A percentile compares a stretch with the other conserved stretches of the same genome.
phyloP scores from a whole-genome alignment of 2,113 vertebrate species.

The Syngnathus floridae region DNA sequence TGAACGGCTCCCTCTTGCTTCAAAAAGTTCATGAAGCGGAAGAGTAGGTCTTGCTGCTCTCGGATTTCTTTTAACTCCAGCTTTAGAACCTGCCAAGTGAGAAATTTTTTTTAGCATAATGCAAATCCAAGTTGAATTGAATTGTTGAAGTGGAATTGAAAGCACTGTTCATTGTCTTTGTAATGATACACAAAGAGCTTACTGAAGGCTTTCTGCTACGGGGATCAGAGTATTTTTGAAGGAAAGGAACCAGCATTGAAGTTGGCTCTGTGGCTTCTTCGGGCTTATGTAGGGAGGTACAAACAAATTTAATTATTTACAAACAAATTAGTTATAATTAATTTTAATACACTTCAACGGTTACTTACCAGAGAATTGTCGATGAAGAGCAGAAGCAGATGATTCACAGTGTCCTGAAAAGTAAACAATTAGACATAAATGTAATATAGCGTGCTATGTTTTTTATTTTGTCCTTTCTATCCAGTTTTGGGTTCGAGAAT shows the following conservation, averaged over 20 bases:
- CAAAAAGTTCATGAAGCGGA: constrained; percentile 98
- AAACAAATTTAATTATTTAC: background rate
- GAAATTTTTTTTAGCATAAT: background rate
- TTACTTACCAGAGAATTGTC: constrained; percentile 89
- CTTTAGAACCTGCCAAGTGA: constrained; percentile 79
- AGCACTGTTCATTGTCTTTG: background rate
- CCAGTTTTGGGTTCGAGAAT: constrained; percentile 1
- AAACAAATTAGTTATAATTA: background rate
- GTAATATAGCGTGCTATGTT: background rate
- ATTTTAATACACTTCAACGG: background rate
- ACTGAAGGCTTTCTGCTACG: constrained; percentile 89
- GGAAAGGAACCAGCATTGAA: constrained; percentile 83
- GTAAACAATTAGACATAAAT: constrained; percentile 20
- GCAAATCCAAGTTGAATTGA: background rate
- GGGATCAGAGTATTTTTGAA: constrained; percentile 88
- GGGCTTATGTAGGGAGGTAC: constrained; percentile 67
- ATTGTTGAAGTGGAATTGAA: background rate
- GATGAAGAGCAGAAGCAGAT: constrained; percentile 89
- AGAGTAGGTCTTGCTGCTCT: constrained; percentile 92
- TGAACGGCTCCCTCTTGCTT: constrained; percentile 95
- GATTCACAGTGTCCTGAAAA: constrained; percentile 89
- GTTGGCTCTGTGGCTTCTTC: constrained; percentile 84
- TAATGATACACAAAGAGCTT: constrained; percentile 44
- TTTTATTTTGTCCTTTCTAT: background rate
- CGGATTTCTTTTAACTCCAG: constrained; percentile 92